A percentile compares a stretch with the other conserved stretches of the same genome.
phyloP scores from a whole-genome alignment of 2,888 invertebrate species.

The Linyphia triangularis region DNA sequence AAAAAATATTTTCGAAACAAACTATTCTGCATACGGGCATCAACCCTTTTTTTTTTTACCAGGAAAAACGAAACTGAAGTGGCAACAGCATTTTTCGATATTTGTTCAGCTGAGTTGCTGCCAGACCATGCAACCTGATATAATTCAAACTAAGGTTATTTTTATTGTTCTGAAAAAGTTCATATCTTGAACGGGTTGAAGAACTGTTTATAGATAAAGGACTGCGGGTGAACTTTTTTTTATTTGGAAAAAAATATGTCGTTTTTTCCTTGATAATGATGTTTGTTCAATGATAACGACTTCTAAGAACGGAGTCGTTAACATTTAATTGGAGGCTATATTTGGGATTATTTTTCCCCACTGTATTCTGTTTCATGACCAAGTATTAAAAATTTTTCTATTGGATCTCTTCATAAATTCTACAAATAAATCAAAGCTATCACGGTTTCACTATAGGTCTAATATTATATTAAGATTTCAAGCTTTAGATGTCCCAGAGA shows the following conservation, averaged over 20 bases:
- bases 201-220: slow-evolving; percentile 53
- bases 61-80: background rate
- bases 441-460: too few relatives aligned
- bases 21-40: slow-evolving; percentile 29
- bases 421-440: too few relatives aligned
- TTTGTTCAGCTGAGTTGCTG: slow-evolving; percentile 39
- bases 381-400: too few relatives aligned
- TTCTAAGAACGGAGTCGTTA: background rate
- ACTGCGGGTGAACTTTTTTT: slow-evolving; percentile 13
- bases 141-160: slow-evolving; percentile 26
- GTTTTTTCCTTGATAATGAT: slow-evolving; percentile 1
- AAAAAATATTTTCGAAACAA: slow-evolving; percentile 23
- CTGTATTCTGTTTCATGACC: too few relatives aligned
- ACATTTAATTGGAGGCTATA: too few relatives aligned
- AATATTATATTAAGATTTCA: too few relatives aligned
- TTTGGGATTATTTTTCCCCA: too few relatives aligned
- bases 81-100: slow-evolving; percentile 17
- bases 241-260: background rate
- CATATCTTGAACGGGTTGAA: slow-evolving; percentile 42
- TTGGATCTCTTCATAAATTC: too few relatives aligned
- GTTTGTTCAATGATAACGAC: slow-evolving; percentile 22
- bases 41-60: slow-evolving; percentile 48
- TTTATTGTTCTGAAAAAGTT: slow-evolving; percentile 41
- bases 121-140: slow-evolving; percentile 22
- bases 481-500: too few relatives aligned